Evolutionary conservation across 2,888 invertebrate species (phyloP).

Genomic region (Dicranocentrus wangi): DNA sequence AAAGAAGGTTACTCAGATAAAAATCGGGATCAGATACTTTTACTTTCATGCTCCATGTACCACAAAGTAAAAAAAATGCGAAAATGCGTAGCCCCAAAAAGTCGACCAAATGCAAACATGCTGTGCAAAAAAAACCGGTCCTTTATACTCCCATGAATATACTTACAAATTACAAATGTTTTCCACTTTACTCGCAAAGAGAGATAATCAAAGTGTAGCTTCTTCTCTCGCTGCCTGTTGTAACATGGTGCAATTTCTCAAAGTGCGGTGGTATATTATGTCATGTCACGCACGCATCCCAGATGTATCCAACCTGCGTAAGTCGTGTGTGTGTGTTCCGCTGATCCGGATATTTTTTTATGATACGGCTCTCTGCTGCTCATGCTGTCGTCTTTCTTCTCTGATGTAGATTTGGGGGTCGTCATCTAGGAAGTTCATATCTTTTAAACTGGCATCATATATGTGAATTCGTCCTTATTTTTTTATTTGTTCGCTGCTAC

Average conservation of each 20-base stretch:
- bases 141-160: no score
- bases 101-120: no score
- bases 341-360: slow-evolving; percentile 42
- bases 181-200: slow-evolving; percentile 9
- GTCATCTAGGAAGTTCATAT: slow-evolving; percentile 55
- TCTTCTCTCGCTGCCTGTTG: no score
- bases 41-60: slow-evolving; percentile 47
- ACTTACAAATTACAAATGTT: slow-evolving; percentile 19
- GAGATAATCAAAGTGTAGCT: neutral
- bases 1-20: slow-evolving; percentile 58
- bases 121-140: no score
- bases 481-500: neutral
- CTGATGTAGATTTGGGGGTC: slow-evolving; percentile 47
- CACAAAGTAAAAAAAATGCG: slow-evolving; percentile 2
- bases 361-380: slow-evolving; percentile 22
- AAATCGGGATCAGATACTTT: slow-evolving; percentile 53
- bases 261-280: slow-evolving; percentile 9
- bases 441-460: slow-evolving; percentile 22
- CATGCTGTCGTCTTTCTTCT: slow-evolving; percentile 38
- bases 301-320: slow-evolving; percentile 27
- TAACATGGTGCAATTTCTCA: neutral
- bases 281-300: slow-evolving; percentile 1
- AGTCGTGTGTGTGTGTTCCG: slow-evolving; percentile 37
- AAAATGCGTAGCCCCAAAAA: no score
- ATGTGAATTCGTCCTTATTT: slow-evolving; percentile 41